Base-by-base conservation (phyloP, 2,888 invertebrate species). In the Branchellion lobata region DNA sequence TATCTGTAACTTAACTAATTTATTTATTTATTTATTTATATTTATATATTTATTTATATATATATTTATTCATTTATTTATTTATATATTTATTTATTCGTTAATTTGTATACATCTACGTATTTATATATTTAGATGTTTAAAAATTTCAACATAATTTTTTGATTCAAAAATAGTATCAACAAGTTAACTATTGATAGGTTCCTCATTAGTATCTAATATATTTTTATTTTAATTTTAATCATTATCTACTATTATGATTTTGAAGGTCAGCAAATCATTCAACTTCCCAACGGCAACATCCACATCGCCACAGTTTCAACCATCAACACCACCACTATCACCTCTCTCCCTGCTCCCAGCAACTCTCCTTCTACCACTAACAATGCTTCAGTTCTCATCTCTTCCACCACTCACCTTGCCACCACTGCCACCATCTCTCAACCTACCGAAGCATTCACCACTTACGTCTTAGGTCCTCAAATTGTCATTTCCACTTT, bases 241-340 rank as follows among this genome's bases (percentile, higher is more conserved):
- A 31, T 61, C n/a, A n/a, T n/a, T n/a, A n/a, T n/a, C n/a, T n/a
- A n/a, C n/a, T n/a, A 21, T 68, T 36, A 24, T 14, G 8, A n/a
- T n/a, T 24, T 11, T 21, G 14, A 83, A 88, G 88, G 88, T 80
- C 96, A 96, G 86, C 95, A 96, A 86, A 89, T 96, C 79, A 92
- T 96, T 68, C 94, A 95, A 86, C 92, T 95, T 91, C 93, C 95
- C 0, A 96, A 96, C 87, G 96, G 96, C 0, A 94, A 94, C 86
- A 89, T 96, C 33, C 95, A 96, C 86, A 92, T 96, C 27, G 90
- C 93, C 51, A 92, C 86, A 2, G 82, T 85, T 77, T 84, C 85
- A 84, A 24, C 40, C 84, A 85, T 88, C 82, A 83, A 87, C 86
- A 47, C 33, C 79, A 75, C 53, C 40, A 53, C 3, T 61, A 40